phyloP scores from a whole-genome alignment of 2,888 invertebrate genomes.

The Phyllotreta cruciferae region DNA sequence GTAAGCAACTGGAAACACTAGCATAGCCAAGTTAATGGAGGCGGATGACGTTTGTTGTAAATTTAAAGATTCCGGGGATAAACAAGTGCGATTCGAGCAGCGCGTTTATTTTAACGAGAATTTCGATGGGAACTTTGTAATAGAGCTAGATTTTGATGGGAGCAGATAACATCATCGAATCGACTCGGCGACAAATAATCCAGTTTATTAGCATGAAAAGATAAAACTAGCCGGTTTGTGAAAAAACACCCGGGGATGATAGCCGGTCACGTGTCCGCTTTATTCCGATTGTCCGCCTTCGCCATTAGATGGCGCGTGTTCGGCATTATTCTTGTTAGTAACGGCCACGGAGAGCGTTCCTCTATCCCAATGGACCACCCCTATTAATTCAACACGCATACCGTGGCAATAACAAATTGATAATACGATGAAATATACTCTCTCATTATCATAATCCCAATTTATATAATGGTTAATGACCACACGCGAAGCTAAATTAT shows the following conservation, averaged over 20 bases:
- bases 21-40: constrained; percentile 13
- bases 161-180: constrained; percentile 10
- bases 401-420: constrained; percentile 41
- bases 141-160: not conserved
- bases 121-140: not conserved
- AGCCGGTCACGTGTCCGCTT: constrained; percentile 37
- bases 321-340: constrained; percentile 39
- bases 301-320: constrained; percentile 41
- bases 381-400: constrained; percentile 39
- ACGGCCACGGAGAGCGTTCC: constrained; percentile 32
- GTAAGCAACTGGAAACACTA: constrained; percentile 14
- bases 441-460: constrained; percentile 40
- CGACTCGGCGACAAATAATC: constrained; percentile 39
- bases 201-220: constrained; percentile 34
- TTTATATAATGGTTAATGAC: constrained; percentile 39
- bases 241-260: constrained; percentile 37
- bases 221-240: constrained; percentile 37
- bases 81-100: not conserved
- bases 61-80: constrained; percentile 3
- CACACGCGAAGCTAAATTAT: constrained; percentile 37
- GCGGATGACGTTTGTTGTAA: constrained; percentile 6
- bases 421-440: constrained; percentile 41
- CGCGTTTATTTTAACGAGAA: not conserved
- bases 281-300: constrained; percentile 38
- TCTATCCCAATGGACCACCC: constrained; percentile 36